Percentiles rank a stretch among this genome's conserved stretches.
Evolutionary conservation across 2,888 invertebrate genomes (phyloP).

Genomic region (Baronia brevicornis): DNA sequence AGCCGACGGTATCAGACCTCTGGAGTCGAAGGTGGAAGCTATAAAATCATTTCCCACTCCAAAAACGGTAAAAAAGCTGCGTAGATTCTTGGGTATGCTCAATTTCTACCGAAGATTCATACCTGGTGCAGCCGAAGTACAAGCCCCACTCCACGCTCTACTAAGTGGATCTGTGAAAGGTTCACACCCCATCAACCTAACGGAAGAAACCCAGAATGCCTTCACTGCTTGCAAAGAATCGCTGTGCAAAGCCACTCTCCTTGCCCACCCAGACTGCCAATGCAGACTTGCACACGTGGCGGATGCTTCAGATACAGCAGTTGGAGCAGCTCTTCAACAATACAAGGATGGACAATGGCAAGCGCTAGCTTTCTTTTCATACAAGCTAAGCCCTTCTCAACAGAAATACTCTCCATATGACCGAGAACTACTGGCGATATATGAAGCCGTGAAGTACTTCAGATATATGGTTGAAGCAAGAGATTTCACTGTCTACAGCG

Average conservation of each 20-base stretch:
- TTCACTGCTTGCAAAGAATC: no score
- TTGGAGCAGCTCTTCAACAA: conserved; percentile 39
- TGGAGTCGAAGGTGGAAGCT: conserved; percentile 12
- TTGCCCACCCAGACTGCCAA: no score
- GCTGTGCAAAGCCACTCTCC: no score
- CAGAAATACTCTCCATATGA: not conserved
- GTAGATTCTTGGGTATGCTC: conserved; percentile 22
- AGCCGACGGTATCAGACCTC: conserved; percentile 9
- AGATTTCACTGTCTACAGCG: conserved; percentile 18
- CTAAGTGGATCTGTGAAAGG: not conserved
- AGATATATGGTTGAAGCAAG: conserved; percentile 6
- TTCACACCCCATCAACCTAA: not conserved
- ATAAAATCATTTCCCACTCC: conserved; percentile 13
- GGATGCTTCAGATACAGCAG: conserved; percentile 36
- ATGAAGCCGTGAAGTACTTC: conserved; percentile 4
- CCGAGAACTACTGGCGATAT: not conserved
- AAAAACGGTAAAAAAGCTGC: conserved; percentile 17
- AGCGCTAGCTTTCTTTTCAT: conserved; percentile 24
- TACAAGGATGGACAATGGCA: conserved; percentile 21
- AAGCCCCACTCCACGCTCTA: conserved; percentile 6
- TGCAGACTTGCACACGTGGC: conserved; percentile 11
- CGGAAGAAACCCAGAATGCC: not conserved
- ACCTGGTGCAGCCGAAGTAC: not conserved
- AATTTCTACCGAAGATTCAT: conserved; percentile 20
- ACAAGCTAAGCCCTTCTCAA: conserved; percentile 8